phyloP scores from a whole-genome alignment of 1,140 invertebrate genomes.

The Capitella teleta region DNA sequence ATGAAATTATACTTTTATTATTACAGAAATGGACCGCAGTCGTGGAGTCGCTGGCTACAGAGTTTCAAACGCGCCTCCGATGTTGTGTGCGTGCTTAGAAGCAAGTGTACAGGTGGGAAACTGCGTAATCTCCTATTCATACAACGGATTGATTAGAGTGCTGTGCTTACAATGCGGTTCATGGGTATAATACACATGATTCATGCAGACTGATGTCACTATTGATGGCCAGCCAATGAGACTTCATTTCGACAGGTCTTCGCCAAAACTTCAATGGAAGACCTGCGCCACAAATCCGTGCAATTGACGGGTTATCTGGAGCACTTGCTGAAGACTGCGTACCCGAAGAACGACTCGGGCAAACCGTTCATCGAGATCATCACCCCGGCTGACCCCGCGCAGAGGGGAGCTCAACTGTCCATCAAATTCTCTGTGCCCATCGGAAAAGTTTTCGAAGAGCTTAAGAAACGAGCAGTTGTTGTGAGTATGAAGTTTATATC shows the following conservation, averaged over 20 bases:
- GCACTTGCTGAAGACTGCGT: conserved; percentile 30
- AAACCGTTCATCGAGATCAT: conserved; percentile 40
- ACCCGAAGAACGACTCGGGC: conserved; percentile 4
- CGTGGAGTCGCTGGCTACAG: conserved; percentile 45
- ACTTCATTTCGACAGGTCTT: conserved; percentile 45
- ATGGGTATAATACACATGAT: background rate
- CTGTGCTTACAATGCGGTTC: background rate
- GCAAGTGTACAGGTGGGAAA: conserved; percentile 44
- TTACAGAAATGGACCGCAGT: conserved; percentile 41
- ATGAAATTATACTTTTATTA: background rate
- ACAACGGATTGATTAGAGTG: too few species aligned
- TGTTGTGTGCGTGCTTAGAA: conserved; percentile 46
- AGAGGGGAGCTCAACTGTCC: conserved; percentile 49
- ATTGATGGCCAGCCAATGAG: background rate
- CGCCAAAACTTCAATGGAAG: conserved; percentile 43
- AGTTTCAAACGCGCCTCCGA: conserved; percentile 49
- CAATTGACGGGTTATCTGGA: conserved; percentile 52
- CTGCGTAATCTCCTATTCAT: background rate
- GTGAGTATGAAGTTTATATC: conserved; percentile 44
- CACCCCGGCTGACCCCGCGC: conserved; percentile 46
- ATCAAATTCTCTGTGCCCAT: conserved; percentile 40
- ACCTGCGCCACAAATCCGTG: conserved; percentile 44
- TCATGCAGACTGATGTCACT: background rate
- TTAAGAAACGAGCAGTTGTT: conserved; percentile 46
- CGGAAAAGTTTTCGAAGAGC: conserved; percentile 39